Percentiles rank a stretch among this genome's conserved stretches.
These are phyloP conservation scores for Sycophila texana DNA, from an alignment of 2,888 invertebrate genomes.

Conservation along the genomic window DNA sequence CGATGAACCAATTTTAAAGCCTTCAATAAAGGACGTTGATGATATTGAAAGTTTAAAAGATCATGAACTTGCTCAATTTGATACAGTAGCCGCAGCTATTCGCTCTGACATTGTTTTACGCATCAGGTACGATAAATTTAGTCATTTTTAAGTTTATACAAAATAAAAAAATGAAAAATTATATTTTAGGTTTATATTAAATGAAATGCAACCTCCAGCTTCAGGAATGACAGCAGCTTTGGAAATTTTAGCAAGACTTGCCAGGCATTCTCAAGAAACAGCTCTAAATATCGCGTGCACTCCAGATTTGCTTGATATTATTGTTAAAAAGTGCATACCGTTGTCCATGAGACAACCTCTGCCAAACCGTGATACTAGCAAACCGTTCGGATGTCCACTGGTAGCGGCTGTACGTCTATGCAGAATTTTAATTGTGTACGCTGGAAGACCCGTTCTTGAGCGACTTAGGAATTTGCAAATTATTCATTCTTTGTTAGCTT, in stretches of 20 bases:
- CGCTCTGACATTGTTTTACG: constrained; percentile 87
- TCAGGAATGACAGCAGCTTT: constrained; percentile 85
- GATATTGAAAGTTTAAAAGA: constrained; percentile 85
- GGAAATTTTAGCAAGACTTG: constrained; percentile 87
- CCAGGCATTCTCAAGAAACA: constrained; percentile 85
- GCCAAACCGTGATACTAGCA: constrained; percentile 72
- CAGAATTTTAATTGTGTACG: constrained; percentile 80
- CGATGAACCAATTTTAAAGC: constrained; percentile 67
- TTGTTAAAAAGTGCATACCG: constrained; percentile 81
- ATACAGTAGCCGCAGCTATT: constrained; percentile 85
- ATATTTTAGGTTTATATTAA: constrained; percentile 84
- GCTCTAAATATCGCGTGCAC: constrained; percentile 81
- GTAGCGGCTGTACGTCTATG: constrained; percentile 84
- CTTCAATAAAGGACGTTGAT: constrained; percentile 70
- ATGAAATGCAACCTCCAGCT: constrained; percentile 82
- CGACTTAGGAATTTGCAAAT: constrained; percentile 74
- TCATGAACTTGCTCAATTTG: constrained; percentile 89
- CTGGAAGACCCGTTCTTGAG: constrained; percentile 66
- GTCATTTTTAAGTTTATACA: neutral
- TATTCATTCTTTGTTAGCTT: constrained; percentile 78
- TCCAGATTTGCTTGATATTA: constrained; percentile 81
- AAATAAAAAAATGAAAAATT: no score
- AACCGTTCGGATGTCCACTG: constrained; percentile 82
- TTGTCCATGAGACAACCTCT: constrained; percentile 51
- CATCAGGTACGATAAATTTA: constrained; percentile 76